Base-by-base conservation (phyloP, 2,113 vertebrate genomes). In the Phasianus colchicus region DNA sequence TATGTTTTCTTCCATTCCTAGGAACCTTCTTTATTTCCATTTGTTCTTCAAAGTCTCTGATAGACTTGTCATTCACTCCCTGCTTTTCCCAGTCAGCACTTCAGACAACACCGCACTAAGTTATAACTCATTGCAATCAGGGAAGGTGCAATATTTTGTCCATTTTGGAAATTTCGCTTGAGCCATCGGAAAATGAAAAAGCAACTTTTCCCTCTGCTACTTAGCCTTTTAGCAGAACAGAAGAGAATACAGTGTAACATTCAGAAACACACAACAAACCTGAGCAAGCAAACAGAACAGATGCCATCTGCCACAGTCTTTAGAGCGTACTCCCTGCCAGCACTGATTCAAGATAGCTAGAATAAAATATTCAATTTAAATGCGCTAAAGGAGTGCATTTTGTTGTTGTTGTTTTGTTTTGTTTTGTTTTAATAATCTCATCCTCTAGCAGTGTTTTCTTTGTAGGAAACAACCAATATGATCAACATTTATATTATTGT, bases 281-380 rank as follows among this genome's bases (percentile, higher is more conserved):
- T 0, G 1, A 71, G 22, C 73, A 74, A 74, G 61, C 50, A 95
- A 90, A 92, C 73, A 84, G 74, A 96, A 77, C 83, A 92, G 83
- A 90, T 92, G 77, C 89, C 89, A 93, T 95, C 93, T 95, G 94
- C 89, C 65, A 89, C 86, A 95, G 83, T 74, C 72, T 90, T 70
- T 65, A 94, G 58, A 86, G 29, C 27, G 34, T 21, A 61, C 84
- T 84, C 73, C 65, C 57, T 81, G 79, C 83, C 92, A 92, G 38
- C 64, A 79, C 80, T 74, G 36, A 86, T 80, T 83, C 72, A 55
- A 95, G 92, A 60, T 57, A 93, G 61, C 11, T 86, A 92, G 76
- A 90, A 96, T 94, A 43, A 95, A 93, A 40, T 58, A 84, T 88
- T 86, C 45, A 86, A 9, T 3, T 81, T 92, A 79, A 75, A 83